Evolutionary conservation across 2,797 vertebrate species (phyloP), one percentile per base, ranked within the genome.

Genomic region (Enteromius anoplus): DNA sequence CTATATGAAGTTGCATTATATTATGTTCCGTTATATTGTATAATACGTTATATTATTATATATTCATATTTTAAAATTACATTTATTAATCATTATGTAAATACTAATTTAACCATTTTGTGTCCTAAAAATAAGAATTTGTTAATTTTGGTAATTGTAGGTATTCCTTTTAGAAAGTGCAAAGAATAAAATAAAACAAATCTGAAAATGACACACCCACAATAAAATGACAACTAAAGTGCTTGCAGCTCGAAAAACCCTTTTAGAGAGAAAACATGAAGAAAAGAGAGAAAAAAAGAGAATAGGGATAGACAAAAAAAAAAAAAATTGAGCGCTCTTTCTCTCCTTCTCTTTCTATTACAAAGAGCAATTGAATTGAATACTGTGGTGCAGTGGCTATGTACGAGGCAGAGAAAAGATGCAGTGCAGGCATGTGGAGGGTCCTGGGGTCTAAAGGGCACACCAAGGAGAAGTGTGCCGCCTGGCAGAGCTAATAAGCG

Each of bases 401-500:
- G 65, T 79, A 47, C 58, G 51, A 47, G 26, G 51, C 84, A 69
- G 29, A 75, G 79, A 80, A 62, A 34, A 42, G 65, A 49, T 71
- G 64, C 58, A 47, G 45, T 66, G 58, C 29, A 80, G 81, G 62
- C 80, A 85, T 62, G 78, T 49, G 69, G 53, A 85, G 37, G 78
- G 55, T 70, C 72, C 62, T 51, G 65, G 73, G 68, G 92, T 89
- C 85, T 83, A 92, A 89, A 93, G 91, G 91, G 88, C 90, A 89
- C 9, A 17, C 68, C 88, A 90, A 93, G 90, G 93, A 91, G 87
- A 91, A 91, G 90, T 87, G 88, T 89, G 89, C 90, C 72, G 79
- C 83, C 85, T 90, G 89, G 91, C 91, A 76, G 87, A 91, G 91
- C 90, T 90, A 92, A 91, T 92, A 90, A 91, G 91, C 90, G 85